These are phyloP conservation scores for Pollenia angustigena DNA, from an alignment of 2,888 invertebrate genomes.

Conservation along the genomic window DNA sequence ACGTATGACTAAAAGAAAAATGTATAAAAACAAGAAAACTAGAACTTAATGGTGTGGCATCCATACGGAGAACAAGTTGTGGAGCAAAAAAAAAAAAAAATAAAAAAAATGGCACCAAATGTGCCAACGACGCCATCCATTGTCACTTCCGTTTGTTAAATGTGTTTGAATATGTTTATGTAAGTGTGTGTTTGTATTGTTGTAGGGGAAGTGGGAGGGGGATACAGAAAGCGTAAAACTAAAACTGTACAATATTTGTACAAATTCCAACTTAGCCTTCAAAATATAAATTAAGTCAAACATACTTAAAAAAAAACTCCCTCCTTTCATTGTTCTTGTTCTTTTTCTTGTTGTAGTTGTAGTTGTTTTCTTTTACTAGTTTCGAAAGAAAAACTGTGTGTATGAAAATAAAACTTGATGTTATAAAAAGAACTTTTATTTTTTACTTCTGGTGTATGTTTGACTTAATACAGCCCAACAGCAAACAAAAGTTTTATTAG, in stretches of 20 bases:
- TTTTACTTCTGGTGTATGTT: background rate
- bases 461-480: constrained; percentile 14
- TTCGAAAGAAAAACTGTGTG: constrained; percentile 23
- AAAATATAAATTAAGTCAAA: constrained; percentile 57
- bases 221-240: constrained; percentile 33
- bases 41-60: constrained; percentile 61
- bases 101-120: constrained; percentile 62
- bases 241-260: constrained; percentile 48
- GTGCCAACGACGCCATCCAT: constrained; percentile 69
- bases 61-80: constrained; percentile 21
- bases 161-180: background rate
- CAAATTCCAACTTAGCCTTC: constrained; percentile 56
- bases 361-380: background rate
- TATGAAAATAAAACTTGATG: constrained; percentile 32
- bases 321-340: background rate
- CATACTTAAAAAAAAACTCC: constrained; percentile 46
- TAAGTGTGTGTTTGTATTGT: background rate
- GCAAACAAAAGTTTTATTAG: constrained; percentile 45
- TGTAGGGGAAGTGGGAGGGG: background rate
- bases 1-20: constrained; percentile 1
- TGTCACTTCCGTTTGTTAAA: constrained; percentile 66
- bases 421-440: constrained; percentile 1
- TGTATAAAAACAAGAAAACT: constrained; percentile 11
- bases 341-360: background rate
- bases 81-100: background rate